Evolutionary conservation across 1,140 invertebrate genomes (phyloP).

Genomic region (Aphelinus certus): DNA sequence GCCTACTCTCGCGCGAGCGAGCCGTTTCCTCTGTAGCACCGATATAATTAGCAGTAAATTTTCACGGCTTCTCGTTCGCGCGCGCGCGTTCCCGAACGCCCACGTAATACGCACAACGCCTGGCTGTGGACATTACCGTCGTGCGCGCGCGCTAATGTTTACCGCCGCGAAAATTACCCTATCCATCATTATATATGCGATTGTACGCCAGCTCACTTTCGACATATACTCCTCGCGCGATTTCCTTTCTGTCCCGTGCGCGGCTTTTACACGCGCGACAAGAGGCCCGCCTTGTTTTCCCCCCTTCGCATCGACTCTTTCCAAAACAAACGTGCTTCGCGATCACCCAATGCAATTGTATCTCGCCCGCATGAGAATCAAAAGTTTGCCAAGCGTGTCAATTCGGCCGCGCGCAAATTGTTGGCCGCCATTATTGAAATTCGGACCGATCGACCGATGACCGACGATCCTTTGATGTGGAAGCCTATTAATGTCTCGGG

Average conservation of each 20-base stretch:
- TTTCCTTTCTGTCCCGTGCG: neutral
- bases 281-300: too few species aligned
- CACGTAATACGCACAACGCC: neutral
- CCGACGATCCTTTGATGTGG: neutral
- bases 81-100: neutral
- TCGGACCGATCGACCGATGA: too few species aligned
- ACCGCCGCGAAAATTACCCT: slow-evolving; percentile 23
- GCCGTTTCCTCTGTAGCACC: slow-evolving; percentile 34
- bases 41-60: slow-evolving; percentile 47
- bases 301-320: too few species aligned
- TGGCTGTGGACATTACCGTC: neutral
- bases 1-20: neutral
- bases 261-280: too few species aligned
- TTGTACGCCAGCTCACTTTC: slow-evolving; percentile 18
- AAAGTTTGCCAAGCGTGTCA: too few species aligned
- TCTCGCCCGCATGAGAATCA: too few species aligned
- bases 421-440: too few species aligned
- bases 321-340: too few species aligned
- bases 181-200: slow-evolving; percentile 6
- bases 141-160: neutral
- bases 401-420: too few species aligned
- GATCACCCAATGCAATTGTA: too few species aligned
- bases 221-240: neutral
- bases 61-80: slow-evolving; percentile 36
- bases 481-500: slow-evolving; percentile 21